These are phyloP conservation scores for Kryptolebias marmoratus DNA, from an alignment of 2,113 vertebrate species.

Conservation along the genomic window DNA sequence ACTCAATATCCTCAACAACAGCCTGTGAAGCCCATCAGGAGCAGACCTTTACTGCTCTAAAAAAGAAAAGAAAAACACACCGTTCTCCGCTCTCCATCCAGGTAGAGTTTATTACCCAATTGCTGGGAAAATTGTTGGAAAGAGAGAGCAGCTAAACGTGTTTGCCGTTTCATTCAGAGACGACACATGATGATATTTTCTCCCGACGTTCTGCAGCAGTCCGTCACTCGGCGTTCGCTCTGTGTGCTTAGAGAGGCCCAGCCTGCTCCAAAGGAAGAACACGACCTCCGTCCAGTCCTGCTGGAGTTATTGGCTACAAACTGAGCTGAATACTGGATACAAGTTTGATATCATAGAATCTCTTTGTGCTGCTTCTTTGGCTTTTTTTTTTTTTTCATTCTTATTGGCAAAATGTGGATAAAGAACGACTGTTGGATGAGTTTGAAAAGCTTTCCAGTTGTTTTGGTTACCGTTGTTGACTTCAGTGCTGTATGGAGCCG, in stretches of 20 bases:
- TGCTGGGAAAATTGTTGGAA: constrained; percentile 29
- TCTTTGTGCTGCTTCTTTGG: background rate
- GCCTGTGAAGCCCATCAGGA: constrained; percentile 47
- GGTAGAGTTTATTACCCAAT: constrained; percentile 63
- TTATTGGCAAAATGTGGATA: too few species aligned
- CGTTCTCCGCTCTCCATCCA: constrained; percentile 50
- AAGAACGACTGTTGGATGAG: too few species aligned
- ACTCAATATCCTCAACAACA: constrained; percentile 44
- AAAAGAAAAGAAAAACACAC: constrained; percentile 38
- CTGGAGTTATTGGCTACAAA: background rate
- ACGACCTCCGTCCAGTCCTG: background rate
- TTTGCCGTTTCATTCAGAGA: constrained; percentile 50
- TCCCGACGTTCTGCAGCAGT: constrained; percentile 34
- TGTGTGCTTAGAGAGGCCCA: background rate
- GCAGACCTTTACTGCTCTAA: constrained; percentile 39
- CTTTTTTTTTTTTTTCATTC: background rate
- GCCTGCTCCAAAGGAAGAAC: background rate
- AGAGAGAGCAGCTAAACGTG: constrained; percentile 30
- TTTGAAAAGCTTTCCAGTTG: too few species aligned
- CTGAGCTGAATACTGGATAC: background rate
- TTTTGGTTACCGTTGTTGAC: too few species aligned
- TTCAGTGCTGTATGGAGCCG: too few species aligned
- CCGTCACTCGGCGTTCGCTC: background rate
- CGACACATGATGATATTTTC: constrained; percentile 53
- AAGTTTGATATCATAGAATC: background rate